phyloP scores from a whole-genome alignment of 2,888 invertebrate genomes.

The Macrostomum cliftonense region DNA sequence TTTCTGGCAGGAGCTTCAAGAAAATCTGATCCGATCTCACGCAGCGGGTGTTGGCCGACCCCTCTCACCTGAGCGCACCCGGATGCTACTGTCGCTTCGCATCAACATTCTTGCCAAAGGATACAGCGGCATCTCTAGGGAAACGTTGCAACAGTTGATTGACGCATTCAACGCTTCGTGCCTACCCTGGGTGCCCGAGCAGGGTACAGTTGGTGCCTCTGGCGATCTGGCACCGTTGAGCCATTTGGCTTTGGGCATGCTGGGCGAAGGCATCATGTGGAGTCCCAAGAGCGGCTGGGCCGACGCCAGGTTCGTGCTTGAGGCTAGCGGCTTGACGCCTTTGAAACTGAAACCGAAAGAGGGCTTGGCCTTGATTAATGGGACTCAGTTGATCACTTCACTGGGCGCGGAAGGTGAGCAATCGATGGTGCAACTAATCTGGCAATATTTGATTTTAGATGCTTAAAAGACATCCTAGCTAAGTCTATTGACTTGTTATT shows the following conservation, averaged over 20 bases:
- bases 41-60: slow-evolving; percentile 49
- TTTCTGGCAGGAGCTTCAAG: slow-evolving; percentile 41
- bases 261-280: slow-evolving; percentile 53
- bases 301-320: slow-evolving; percentile 44
- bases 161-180: slow-evolving; percentile 50
- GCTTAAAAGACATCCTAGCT: too few relatives aligned
- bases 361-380: slow-evolving; percentile 49
- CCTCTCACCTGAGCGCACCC: slow-evolving; percentile 44
- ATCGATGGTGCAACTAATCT: too few relatives aligned
- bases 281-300: slow-evolving; percentile 48
- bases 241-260: slow-evolving; percentile 48
- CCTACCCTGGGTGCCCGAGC: slow-evolving; percentile 49
- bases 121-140: slow-evolving; percentile 47
- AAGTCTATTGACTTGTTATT: neutral
- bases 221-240: slow-evolving; percentile 50
- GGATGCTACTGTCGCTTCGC: slow-evolving; percentile 47
- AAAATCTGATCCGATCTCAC: slow-evolving; percentile 49
- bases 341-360: slow-evolving; percentile 47
- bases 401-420: slow-evolving; percentile 45
- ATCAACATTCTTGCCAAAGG: slow-evolving; percentile 53
- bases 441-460: too few relatives aligned
- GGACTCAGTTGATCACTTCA: slow-evolving; percentile 50
- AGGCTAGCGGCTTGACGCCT: slow-evolving; percentile 44
- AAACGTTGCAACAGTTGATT: slow-evolving; percentile 44
- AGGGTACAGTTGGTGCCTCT: slow-evolving; percentile 51